Evolutionary conservation across 2,797 vertebrate species (phyloP).

Genomic region (Periparus ater): DNA sequence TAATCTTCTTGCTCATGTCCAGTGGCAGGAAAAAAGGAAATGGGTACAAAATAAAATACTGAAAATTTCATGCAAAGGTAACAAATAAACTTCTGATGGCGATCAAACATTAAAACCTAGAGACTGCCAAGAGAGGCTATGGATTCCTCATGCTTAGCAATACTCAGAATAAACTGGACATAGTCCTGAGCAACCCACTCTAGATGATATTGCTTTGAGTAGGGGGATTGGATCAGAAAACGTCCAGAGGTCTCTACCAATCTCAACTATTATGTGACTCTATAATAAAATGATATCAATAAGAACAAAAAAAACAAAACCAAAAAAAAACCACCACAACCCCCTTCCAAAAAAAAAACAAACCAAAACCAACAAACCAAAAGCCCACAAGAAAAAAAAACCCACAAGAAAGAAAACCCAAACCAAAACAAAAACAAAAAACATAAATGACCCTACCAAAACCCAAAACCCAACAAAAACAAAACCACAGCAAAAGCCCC

Average conservation of each 20-base stretch:
- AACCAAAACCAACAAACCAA: neutral
- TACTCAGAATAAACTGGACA: neutral
- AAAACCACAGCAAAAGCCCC: neutral
- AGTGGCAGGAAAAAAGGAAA: neutral
- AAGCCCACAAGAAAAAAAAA: neutral
- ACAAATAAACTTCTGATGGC: neutral
- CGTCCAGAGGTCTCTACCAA: neutral
- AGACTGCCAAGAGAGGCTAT: neutral
- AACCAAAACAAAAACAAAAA: neutral
- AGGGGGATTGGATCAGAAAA: neutral
- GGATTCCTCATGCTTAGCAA: neutral
- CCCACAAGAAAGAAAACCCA: neutral
- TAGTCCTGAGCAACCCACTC: neutral
- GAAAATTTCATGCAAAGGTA: neutral
- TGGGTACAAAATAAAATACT: neutral
- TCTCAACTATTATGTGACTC: neutral
- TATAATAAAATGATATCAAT: neutral
- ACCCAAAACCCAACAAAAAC: neutral
- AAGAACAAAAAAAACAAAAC: neutral
- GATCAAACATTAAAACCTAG: neutral
- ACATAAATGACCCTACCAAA: neutral
- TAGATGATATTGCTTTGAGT: neutral
- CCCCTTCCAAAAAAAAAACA: fast-evolving
- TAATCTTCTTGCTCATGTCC: neutral
- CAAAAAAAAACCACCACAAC: neutral